Conservation (phyloP, 2,113 vertebrate genomes). For the Pholis gunnellus region DNA sequence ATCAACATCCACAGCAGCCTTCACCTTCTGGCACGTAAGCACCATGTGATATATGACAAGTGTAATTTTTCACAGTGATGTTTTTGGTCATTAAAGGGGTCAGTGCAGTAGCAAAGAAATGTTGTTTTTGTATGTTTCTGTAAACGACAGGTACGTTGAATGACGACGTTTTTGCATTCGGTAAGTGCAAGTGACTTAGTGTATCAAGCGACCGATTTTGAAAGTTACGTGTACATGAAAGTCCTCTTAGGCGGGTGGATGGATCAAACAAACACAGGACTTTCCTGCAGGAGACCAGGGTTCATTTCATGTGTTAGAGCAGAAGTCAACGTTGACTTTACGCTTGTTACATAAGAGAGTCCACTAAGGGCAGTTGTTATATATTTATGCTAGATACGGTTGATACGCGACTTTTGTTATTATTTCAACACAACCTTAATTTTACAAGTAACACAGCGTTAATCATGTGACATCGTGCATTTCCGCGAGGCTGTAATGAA, state of each 20-base stretch:
- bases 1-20: constrained; percentile 71
- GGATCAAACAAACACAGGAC: background rate
- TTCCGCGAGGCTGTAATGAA: background rate
- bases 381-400: background rate
- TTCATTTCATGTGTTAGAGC: background rate
- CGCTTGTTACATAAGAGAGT: background rate
- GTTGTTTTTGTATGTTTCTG: background rate
- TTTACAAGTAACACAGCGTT: background rate
- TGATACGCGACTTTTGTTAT: background rate
- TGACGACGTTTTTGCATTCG: background rate
- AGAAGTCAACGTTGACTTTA: background rate
- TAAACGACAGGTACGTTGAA: background rate
- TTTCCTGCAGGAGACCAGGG: background rate
- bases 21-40: constrained; percentile 69
- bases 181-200: background rate
- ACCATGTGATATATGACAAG: constrained; percentile 22
- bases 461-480: background rate
- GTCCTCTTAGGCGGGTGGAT: background rate
- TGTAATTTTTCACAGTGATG: background rate
- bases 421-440: background rate
- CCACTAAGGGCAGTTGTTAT: background rate
- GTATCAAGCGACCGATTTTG: background rate
- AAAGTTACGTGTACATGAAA: background rate
- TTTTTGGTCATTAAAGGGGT: background rate
- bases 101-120: background rate